A percentile compares a stretch with the other conserved stretches of the same genome.
These are phyloP conservation scores for Stigmatopora nigra DNA, from an alignment of 2,113 vertebrate species.

Conservation along the genomic window DNA sequence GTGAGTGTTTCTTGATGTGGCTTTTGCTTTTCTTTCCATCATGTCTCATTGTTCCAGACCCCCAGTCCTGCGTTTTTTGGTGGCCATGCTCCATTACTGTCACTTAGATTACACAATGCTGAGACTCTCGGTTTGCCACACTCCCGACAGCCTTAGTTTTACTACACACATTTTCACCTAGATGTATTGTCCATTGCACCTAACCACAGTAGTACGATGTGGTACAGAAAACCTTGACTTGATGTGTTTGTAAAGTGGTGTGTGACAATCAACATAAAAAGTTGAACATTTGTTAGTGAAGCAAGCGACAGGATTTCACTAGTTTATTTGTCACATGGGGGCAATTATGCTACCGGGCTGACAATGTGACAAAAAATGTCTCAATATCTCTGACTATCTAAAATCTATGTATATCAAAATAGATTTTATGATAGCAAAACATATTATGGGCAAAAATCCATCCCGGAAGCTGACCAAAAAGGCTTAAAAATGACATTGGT, in stretches of 20 bases:
- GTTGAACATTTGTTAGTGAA: neutral
- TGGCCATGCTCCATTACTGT: conserved; percentile 29
- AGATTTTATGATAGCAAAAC: no score
- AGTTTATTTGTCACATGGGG: no score
- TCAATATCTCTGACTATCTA: no score
- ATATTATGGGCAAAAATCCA: no score
- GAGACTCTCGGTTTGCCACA: conserved; percentile 13
- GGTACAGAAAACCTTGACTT: neutral
- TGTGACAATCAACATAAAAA: neutral
- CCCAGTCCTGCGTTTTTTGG: conserved; percentile 11
- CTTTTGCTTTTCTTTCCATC: conserved; percentile 31
- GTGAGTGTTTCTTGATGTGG: conserved; percentile 35
- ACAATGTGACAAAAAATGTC: no score
- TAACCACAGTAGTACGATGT: conserved; percentile 6
- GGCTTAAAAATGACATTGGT: no score
- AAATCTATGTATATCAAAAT: no score
- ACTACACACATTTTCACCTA: neutral
- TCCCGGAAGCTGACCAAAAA: no score
- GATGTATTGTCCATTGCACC: neutral
- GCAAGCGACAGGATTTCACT: no score
- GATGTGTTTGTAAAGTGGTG: neutral
- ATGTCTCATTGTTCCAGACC: conserved; percentile 34
- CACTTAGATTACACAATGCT: conserved; percentile 11
- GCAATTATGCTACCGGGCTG: no score
- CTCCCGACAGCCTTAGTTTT: conserved; percentile 14